Evolutionary conservation across 2,797 vertebrate species (phyloP), one percentile per base, ranked within the genome.

Genomic region (Enteromius argenteus): DNA sequence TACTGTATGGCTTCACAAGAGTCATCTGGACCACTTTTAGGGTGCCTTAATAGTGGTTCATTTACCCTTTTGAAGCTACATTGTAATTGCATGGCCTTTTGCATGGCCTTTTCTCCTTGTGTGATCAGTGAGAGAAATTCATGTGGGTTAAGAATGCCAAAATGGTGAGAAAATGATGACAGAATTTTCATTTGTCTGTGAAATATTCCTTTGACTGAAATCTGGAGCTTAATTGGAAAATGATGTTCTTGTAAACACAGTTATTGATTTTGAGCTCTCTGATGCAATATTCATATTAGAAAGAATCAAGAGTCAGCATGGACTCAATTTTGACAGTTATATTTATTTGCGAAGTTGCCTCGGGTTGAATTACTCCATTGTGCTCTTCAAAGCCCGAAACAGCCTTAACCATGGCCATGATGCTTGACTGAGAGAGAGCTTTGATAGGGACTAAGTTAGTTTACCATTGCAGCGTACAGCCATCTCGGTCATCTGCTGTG

Each of bases 391-490:
- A 80, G 76, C 53, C 77, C 6, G 53, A 78, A 77, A 53, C 51
- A 23, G 73, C 62, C 66, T 73, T 23, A 75, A 60, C 74, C 53
- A 49, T 19, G 32, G 10, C 51, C 62, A 60, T 82, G 51, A 78
- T 60, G 79, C 75, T 84, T 84, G 62, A 84, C 78, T 84, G 72
- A 58, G 85, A 60, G 27, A 53, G 19, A 60, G 64, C 78, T 56
- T 81, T 84, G 64, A 72, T 85, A 64, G 79, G 15, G 85, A 85
- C 79, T 88, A 77, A 86, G 86, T 89, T 80, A 58, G 73, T 19
- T 8, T 56, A 21, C 49, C 39, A 44, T 71, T 84, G 62, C 81
- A 5, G 66, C 35, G 44, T 32, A 51, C 68, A 39, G 39, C 80
- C 62, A 73, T 60, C 69, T 67, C 39, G 85, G 83, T 90, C 82